Base-by-base conservation (phyloP, 1,140 invertebrate genomes). In the Glossosoma conforme region DNA sequence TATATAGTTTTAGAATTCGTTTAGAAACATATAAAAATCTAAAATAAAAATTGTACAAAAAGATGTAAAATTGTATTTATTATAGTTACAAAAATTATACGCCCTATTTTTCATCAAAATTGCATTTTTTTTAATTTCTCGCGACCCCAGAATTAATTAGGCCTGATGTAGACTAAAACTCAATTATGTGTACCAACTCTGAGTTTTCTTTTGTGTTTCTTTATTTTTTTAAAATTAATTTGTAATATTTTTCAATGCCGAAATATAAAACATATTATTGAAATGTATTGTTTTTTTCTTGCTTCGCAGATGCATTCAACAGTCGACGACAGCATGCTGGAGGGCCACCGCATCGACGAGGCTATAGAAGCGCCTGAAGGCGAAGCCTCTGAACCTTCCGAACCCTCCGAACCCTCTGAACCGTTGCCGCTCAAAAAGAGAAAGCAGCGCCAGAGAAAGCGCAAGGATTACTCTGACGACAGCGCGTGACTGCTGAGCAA, bases 401-500 rank as follows among this genome's bases (percentile, higher is more conserved):
- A n/a, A n/a, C n/a, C n/a, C n/a, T n/a, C n/a, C n/a, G n/a, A n/a
- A n/a, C n/a, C n/a, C n/a, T n/a, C n/a, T 1, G 14, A n/a, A 10
- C 46, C 22, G 36, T 21, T 24, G 13, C 17, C 14, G 19, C 24
- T 41, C 11, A 49, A 49, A 38, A 38, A 17, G 18, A 49, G 33
- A 30, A 41, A 21, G 30, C 24, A 35, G 41, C 28, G 20, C 2
- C 19, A 22, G 24, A 42, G 22, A 17, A 33, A 32, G 20, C 17
- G 21, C n/a, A 42, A 50, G 20, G 48, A 50, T n/a, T 50, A 42
- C 28, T 50, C 48, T 1, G 48, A 50, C 30, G 48, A 50, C 10
- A 50, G 48, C 15, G 21, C 38, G 32, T 50, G 22, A 50, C 24
- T n/a, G 6, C n/a, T 28, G n/a, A 28, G 24, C 24, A 8, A 28